phyloP scores from a whole-genome alignment of 2,888 invertebrate genomes.

The Cheilosia impressa region DNA sequence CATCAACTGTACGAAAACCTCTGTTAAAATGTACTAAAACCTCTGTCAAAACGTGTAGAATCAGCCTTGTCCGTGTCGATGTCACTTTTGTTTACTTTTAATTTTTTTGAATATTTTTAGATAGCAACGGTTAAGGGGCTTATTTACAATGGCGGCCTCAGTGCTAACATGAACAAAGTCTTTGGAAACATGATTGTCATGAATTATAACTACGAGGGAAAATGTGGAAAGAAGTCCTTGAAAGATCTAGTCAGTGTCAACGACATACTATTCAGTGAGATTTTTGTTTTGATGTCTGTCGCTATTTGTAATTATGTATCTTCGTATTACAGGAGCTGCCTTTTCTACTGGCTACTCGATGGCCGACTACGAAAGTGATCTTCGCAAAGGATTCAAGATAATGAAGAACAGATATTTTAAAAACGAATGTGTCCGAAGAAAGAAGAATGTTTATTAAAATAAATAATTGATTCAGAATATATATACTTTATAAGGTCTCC shows the following conservation, averaged over 20 bases:
- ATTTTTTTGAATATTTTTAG: slow-evolving; percentile 18
- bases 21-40: too few species aligned
- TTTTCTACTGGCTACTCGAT: slow-evolving; percentile 15
- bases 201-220: slow-evolving; percentile 45
- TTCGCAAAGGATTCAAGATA: slow-evolving; percentile 39
- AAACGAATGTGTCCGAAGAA: slow-evolving; percentile 30
- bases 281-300: not conserved
- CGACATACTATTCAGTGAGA: slow-evolving; percentile 35
- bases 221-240: slow-evolving; percentile 24
- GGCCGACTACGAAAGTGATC: slow-evolving; percentile 25
- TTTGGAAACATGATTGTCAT: slow-evolving; percentile 28
- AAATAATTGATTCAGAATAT: too few species aligned
- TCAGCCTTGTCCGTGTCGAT: too few species aligned
- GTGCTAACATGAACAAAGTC: slow-evolving; percentile 22
- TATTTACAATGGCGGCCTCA: slow-evolving; percentile 25
- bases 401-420: slow-evolving; percentile 51
- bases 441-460: slow-evolving; percentile 14
- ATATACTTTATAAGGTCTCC: too few species aligned
- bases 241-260: slow-evolving; percentile 16
- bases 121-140: slow-evolving; percentile 1
- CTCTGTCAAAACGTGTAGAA: too few species aligned
- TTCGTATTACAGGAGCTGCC: slow-evolving; percentile 15
- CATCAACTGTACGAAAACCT: too few species aligned
- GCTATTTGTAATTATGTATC: not conserved
- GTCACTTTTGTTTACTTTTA: not conserved